These are phyloP conservation scores for Pterocles burchelli DNA, from an alignment of 2,113 vertebrate genomes.

Conservation along the genomic window DNA sequence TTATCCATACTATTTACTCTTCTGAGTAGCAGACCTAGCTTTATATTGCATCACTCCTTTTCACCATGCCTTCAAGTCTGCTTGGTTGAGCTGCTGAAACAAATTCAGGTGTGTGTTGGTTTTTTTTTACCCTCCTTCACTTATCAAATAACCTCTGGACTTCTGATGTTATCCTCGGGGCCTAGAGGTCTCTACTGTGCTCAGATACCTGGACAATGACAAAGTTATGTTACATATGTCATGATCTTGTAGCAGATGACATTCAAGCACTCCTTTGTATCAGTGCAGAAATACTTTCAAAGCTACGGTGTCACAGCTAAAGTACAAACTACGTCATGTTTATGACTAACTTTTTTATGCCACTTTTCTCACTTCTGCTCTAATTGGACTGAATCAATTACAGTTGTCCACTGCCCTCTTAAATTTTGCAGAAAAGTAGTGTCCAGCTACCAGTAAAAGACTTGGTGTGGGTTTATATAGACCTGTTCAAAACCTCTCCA, in stretches of 20 bases:
- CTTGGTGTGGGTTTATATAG: background rate
- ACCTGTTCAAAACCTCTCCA: background rate
- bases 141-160: background rate
- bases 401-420: background rate
- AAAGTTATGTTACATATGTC: background rate
- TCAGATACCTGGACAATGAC: background rate
- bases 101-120: background rate
- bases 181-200: background rate
- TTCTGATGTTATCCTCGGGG: background rate
- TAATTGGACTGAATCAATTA: background rate
- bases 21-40: background rate
- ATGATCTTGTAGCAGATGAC: background rate
- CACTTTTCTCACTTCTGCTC: background rate
- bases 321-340: background rate
- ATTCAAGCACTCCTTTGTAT: background rate
- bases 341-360: background rate
- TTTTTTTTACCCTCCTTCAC: background rate
- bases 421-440: background rate
- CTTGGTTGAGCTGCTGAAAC: background rate
- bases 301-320: accelerated
- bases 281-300: background rate
- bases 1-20: background rate
- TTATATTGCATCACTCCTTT: background rate
- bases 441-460: background rate
- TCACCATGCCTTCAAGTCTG: background rate